Evolutionary conservation across 2,113 vertebrate genomes (phyloP), one percentile per base, ranked within the genome.

Genomic region (Mus musculus): DNA sequence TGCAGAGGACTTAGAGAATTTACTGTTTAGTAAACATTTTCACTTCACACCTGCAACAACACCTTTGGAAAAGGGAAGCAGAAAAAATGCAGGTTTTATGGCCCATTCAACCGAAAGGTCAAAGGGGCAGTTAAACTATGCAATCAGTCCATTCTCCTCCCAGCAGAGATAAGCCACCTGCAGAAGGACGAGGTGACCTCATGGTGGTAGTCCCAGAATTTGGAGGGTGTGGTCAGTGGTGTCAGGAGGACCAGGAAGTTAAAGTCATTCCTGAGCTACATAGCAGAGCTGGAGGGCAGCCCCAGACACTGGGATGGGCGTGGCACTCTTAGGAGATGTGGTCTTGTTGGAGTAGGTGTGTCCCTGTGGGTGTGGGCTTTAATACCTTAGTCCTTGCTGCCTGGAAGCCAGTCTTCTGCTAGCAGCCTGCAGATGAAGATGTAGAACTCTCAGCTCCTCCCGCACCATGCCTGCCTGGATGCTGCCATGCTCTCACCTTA

Each of bases 21-120:
- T 22, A 49, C 42, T 36, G 30, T 69, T 92, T 69, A 81, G 87
- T 88, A 73, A 85, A 92, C 46, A 88, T 72, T 92, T 93, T 67
- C 54, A 84, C 52, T 39, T 10, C 82, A 81, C n/a, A 42, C 30
- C 61, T 52, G 26, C 30, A 86, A 69, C 89, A 77, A 61, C 90
- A 76, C 3, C 2, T 22, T 54, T 52, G 78, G 49, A 61, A 61
- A 88, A 88, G 7, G 7, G 92, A 94, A 81, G 72, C 42, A 96
- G 46, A 67, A 92, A 81, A 82, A 89, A 78, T 20, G n/a, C 11
- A 36, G 76, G 76, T 56, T 91, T 90, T 89, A 72, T 82, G 63
- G 89, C 12, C 65, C 71, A 86, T 90, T 30, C 63, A 95, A 82
- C 28, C 92, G 87, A 28, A 81, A 90, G 59, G 14, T 22, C 89